These are phyloP conservation scores for Hemibagrus guttatus DNA, from an alignment of 2,797 vertebrate species.

Conservation along the genomic window DNA sequence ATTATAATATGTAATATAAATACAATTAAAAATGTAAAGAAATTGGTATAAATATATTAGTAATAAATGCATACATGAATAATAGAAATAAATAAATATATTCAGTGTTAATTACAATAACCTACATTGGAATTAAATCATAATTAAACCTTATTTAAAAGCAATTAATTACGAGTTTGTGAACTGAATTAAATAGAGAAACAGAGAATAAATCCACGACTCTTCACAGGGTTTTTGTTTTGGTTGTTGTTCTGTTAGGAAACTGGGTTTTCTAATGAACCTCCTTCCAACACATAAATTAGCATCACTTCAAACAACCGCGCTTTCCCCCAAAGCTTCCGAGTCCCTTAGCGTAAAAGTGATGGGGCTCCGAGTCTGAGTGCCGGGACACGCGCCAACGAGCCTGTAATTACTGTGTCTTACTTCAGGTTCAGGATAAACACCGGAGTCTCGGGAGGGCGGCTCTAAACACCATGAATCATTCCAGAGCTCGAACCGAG, in stretches of 20 bases:
- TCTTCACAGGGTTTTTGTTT: background rate
- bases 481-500: background rate
- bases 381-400: background rate
- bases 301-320: conserved; percentile 1
- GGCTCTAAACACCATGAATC: background rate
- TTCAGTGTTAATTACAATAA: background rate
- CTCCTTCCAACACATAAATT: background rate
- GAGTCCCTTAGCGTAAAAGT: background rate
- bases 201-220: background rate
- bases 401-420: conserved; percentile 29
- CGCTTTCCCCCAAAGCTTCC: background rate
- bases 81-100: background rate
- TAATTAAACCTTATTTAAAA: background rate
- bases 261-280: background rate
- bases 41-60: too few species aligned
- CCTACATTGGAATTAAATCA: background rate
- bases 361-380: background rate
- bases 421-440: conserved; percentile 9
- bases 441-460: background rate
- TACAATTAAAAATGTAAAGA: too few species aligned
- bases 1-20: too few species aligned
- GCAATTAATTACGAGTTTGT: background rate
- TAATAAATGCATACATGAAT: too few species aligned
- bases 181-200: background rate
- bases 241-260: background rate